Conservation (phyloP, 2,888 invertebrate species). For the Aspidiotus rigidus region DNA sequence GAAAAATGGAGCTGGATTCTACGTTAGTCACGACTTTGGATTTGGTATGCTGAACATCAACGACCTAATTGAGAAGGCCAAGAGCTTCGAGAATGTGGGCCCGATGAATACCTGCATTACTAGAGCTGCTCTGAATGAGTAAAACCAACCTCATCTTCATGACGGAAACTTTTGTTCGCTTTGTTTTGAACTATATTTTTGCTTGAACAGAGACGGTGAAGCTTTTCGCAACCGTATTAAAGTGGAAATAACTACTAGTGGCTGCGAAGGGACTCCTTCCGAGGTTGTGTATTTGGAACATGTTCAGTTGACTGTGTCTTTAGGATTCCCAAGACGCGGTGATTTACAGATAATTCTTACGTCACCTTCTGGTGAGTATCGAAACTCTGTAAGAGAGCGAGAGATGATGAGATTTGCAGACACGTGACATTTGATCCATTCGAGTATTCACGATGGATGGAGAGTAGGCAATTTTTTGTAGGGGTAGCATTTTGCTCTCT, state of each 20-base stretch:
- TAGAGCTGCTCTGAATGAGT: no score
- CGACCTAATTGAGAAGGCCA: constrained; percentile 58
- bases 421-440: no score
- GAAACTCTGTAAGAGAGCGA: no score
- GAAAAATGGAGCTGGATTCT: constrained; percentile 68
- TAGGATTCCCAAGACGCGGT: constrained; percentile 65
- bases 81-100: constrained; percentile 65
- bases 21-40: constrained; percentile 72
- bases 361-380: constrained; percentile 61
- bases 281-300: constrained; percentile 62
- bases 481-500: no score
- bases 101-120: constrained; percentile 48
- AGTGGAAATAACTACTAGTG: constrained; percentile 32
- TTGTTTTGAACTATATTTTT: no score
- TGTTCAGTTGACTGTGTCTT: constrained; percentile 63
- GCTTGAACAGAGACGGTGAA: no score
- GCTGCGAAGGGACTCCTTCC: constrained; percentile 38
- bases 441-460: no score
- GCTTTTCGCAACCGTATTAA: not conserved
- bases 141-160: no score
- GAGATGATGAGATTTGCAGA: no score
- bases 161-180: no score
- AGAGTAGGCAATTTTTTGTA: no score
- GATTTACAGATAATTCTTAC: constrained; percentile 62
- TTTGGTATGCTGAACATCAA: constrained; percentile 82